Evolutionary conservation across 2,888 invertebrate species (phyloP).

Genomic region (Cantharis flavilabris): DNA sequence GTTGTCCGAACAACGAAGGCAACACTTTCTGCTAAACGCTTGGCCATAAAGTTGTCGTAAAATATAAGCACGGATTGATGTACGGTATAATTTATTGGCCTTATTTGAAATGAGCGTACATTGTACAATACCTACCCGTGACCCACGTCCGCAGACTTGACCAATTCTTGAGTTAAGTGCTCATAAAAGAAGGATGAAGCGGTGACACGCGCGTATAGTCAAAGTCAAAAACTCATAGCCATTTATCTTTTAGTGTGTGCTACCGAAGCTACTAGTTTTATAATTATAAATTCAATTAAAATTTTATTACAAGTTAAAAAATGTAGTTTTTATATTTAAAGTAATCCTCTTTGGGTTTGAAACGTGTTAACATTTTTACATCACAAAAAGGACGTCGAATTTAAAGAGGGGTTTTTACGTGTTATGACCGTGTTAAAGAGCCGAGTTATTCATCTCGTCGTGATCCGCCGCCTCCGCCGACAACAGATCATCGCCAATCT

Average conservation of each 20-base stretch:
- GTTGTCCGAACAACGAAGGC: constrained; percentile 29
- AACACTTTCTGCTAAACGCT: constrained; percentile 43
- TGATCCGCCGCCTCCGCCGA: constrained; percentile 34
- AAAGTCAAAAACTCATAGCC: constrained; percentile 14
- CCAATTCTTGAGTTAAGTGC: constrained; percentile 34
- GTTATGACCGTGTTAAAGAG: constrained; percentile 50
- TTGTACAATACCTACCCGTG: constrained; percentile 33
- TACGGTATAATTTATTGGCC: constrained; percentile 43
- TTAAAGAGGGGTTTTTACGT: constrained; percentile 46
- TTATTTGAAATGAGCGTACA: constrained; percentile 36
- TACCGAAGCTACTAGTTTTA: constrained; percentile 23
- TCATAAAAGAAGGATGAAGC: constrained; percentile 33
- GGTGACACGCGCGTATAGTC: constrained; percentile 32
- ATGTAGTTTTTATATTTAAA: not conserved
- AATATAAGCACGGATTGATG: constrained; percentile 44
- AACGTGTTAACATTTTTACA: constrained; percentile 52
- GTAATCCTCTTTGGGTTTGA: constrained; percentile 33
- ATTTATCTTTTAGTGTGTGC: constrained; percentile 11
- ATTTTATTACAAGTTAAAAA: constrained; percentile 17
- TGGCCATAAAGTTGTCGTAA: constrained; percentile 45
- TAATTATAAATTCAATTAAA: constrained; percentile 39
- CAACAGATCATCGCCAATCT: constrained; percentile 50
- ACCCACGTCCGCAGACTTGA: constrained; percentile 31
- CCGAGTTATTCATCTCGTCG: constrained; percentile 48
- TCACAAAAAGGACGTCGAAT: constrained; percentile 49